Conservation (phyloP, 2,797 vertebrate species). For the Brachyalestes nurse region DNA sequence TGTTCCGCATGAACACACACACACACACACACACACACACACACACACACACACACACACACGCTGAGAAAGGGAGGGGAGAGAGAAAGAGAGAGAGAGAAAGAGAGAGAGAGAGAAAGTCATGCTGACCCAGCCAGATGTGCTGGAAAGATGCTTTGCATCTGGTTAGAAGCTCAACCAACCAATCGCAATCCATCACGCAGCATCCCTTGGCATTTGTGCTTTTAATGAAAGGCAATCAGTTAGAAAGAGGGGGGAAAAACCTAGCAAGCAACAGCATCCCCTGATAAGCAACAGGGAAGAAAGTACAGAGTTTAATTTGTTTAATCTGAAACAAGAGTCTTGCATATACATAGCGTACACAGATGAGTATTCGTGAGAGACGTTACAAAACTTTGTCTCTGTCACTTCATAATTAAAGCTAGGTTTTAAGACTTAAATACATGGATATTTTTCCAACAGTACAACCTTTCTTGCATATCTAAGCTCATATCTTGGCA, state of each 20-base stretch:
- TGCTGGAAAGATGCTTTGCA: conserved; percentile 13
- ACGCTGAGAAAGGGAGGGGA: neutral
- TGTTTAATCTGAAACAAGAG: no score
- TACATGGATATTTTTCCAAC: no score
- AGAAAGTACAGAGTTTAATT: neutral
- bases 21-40: neutral
- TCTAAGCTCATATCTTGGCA: no score
- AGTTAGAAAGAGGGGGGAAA: neutral
- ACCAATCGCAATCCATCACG: conserved; percentile 36
- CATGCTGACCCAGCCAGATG: conserved; percentile 26
- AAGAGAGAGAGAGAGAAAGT: neutral
- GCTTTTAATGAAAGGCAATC: conserved; percentile 12
- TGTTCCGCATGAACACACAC: neutral
- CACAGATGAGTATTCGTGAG: no score
- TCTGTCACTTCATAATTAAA: no score
- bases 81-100: neutral
- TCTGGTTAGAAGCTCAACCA: conserved; percentile 19
- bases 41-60: neutral
- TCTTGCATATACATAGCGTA: no score
- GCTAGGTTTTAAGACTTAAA: no score
- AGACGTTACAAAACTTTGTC: no score
- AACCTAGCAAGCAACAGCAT: neutral
- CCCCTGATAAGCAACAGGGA: neutral
- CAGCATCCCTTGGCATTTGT: conserved; percentile 18
- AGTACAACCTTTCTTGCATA: no score